Conservation (phyloP, 2,888 invertebrate species). For the Ectemnius cavifrons region DNA sequence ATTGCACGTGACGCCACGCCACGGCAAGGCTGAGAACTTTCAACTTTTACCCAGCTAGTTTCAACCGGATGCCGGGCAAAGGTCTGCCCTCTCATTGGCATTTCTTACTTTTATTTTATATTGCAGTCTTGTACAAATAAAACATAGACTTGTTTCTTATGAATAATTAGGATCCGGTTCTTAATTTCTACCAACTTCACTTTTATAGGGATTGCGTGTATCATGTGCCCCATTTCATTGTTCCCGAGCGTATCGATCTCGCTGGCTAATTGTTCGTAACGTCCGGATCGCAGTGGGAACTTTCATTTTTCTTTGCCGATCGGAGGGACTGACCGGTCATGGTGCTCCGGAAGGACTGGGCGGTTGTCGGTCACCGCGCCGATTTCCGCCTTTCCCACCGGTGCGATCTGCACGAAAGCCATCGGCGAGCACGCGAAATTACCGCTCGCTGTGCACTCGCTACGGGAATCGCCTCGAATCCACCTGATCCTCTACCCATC, state of each 20-base stretch:
- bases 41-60: not conserved
- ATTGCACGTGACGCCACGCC: constrained; percentile 70
- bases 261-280: constrained; percentile 68
- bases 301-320: constrained; percentile 60
- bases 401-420: constrained; percentile 10
- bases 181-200: too few species aligned
- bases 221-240: too few species aligned
- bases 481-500: not conserved
- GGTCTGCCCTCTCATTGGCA: not conserved
- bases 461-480: constrained; percentile 10
- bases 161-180: too few species aligned
- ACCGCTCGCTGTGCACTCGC: not conserved
- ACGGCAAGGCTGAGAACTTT: constrained; percentile 11
- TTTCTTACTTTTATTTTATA: too few species aligned
- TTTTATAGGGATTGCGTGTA: too few species aligned
- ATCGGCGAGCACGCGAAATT: constrained; percentile 23
- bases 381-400: constrained; percentile 53
- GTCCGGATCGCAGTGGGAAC: constrained; percentile 44
- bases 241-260: too few species aligned
- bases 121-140: too few species aligned
- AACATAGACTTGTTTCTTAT: too few species aligned
- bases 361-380: not conserved
- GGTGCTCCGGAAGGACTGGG: constrained; percentile 13
- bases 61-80: not conserved
- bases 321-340: constrained; percentile 9